phyloP scores from a whole-genome alignment of 2,113 vertebrate genomes.

The Cephalopterus ornatus region DNA sequence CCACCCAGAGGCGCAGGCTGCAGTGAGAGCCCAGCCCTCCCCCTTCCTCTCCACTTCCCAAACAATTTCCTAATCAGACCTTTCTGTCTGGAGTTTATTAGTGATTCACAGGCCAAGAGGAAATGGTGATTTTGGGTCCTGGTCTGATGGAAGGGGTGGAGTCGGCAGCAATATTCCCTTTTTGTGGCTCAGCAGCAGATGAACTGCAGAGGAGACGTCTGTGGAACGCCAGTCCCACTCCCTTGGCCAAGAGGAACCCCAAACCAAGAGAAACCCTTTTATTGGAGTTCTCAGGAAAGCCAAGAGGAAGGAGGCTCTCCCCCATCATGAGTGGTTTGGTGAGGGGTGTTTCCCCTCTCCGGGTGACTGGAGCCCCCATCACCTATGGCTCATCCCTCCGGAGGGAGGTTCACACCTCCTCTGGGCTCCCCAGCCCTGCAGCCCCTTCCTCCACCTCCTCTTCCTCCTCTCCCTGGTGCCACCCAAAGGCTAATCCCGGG shows the following conservation, averaged over 20 bases:
- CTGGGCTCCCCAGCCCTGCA: accelerated
- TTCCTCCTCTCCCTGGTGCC: neutral
- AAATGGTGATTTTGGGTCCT: constrained; percentile 49
- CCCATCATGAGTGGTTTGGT: too few relatives aligned
- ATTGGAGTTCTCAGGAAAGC: neutral
- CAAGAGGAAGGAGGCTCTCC: neutral
- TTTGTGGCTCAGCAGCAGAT: neutral
- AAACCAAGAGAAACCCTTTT: neutral
- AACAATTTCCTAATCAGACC: constrained; percentile 66
- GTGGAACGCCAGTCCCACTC: neutral
- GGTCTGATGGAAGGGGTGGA: constrained; percentile 18
- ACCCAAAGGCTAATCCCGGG: neutral
- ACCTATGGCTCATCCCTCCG: accelerated
- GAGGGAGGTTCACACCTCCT: accelerated
- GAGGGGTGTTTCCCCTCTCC: accelerated
- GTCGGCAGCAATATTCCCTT: neutral
- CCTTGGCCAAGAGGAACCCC: neutral
- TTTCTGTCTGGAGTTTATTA: constrained; percentile 70
- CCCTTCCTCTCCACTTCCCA: constrained; percentile 57
- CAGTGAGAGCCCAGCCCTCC: neutral
- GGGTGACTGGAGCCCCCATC: neutral
- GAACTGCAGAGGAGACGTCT: neutral
- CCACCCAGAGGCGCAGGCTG: neutral
- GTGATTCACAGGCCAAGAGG: constrained; percentile 63
- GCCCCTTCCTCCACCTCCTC: neutral